Evolutionary conservation across 1,140 invertebrate species (phyloP), one percentile per base, ranked within the genome.

Genomic region (Alviniconcha marisindica): DNA sequence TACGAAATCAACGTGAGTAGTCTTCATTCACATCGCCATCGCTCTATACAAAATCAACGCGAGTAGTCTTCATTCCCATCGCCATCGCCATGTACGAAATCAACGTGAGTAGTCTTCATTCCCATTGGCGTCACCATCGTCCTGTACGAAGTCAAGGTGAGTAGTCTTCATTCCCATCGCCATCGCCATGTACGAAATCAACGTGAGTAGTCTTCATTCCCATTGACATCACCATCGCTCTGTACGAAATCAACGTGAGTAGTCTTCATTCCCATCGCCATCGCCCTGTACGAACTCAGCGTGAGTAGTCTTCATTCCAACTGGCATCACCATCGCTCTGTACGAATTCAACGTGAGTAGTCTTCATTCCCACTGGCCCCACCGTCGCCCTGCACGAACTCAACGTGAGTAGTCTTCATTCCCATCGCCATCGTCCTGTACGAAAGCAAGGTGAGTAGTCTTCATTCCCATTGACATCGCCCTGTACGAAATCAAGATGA

Each of bases 1-100:
- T 48, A 48, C 18, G 44, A 48, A 18, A 10, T 48, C 44, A 48
- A 48, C 44, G 44, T 48, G 44, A 48, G 44, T 48, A 10, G 44
- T 48, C 15, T 42, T 31, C 21, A 5, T n/a, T n/a, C n/a, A n/a
- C n/a, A n/a, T n/a, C n/a, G n/a, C n/a, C 28, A 93, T 95, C 56
- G 94, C 92, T 33, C 92, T 93, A 15, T 95, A 95, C 88, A 94
- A 95, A 91, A 87, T 95, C 2, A 95, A 94, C 89, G 95, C 95
- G 87, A 87, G 89, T 88, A 14, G 10, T 54, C 12, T 54, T 54
- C n/a, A n/a, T n/a, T 48, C 7, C 7, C 44, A 48, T 48, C 44
- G 44, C 44, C 44, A 48, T 48, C 18, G 44, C 44, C 44, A 5
- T 48, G 7, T 48, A 48, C 18, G 44, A 48, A 18, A 10, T 48